Evolutionary conservation across 2,888 invertebrate genomes (phyloP).

Genomic region (Apantesis nais): DNA sequence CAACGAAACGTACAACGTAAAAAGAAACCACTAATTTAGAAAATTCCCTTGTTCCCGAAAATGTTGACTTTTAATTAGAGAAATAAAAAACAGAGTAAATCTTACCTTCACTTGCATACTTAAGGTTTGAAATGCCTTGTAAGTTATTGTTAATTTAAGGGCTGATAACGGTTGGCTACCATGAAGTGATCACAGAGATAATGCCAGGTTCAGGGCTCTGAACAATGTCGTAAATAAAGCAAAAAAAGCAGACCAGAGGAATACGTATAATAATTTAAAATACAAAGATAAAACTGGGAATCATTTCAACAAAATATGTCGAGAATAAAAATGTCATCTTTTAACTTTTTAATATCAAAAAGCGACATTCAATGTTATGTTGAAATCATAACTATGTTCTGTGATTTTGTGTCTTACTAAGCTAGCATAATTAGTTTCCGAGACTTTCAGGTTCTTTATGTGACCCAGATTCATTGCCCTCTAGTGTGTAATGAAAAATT

Average conservation of each 20-base stretch:
- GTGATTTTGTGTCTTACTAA: not conserved
- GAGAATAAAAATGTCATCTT: not conserved
- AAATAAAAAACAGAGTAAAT: not conserved
- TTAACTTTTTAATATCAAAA: not conserved
- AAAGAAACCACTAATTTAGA: constrained; percentile 37
- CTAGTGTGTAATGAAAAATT: constrained; percentile 1
- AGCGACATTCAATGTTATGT: not conserved
- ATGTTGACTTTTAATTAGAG: constrained; percentile 47
- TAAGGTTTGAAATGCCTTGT: constrained; percentile 4
- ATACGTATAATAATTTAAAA: not conserved
- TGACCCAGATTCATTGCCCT: not conserved
- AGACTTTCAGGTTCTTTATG: not conserved
- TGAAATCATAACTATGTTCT: not conserved
- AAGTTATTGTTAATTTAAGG: constrained; percentile 20
- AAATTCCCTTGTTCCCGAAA: constrained; percentile 37
- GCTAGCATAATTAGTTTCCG: not conserved
- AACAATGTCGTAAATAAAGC: constrained; percentile 7
- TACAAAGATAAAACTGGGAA: not conserved
- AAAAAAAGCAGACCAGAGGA: not conserved
- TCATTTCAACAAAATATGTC: not conserved
- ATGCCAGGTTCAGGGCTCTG: constrained; percentile 28
- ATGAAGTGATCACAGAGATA: constrained; percentile 41
- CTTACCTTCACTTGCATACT: not conserved
- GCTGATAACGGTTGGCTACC: constrained; percentile 16
- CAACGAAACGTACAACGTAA: constrained; percentile 30